Conservation (phyloP, 2,797 vertebrate genomes). For the Lateolabrax maculatus region DNA sequence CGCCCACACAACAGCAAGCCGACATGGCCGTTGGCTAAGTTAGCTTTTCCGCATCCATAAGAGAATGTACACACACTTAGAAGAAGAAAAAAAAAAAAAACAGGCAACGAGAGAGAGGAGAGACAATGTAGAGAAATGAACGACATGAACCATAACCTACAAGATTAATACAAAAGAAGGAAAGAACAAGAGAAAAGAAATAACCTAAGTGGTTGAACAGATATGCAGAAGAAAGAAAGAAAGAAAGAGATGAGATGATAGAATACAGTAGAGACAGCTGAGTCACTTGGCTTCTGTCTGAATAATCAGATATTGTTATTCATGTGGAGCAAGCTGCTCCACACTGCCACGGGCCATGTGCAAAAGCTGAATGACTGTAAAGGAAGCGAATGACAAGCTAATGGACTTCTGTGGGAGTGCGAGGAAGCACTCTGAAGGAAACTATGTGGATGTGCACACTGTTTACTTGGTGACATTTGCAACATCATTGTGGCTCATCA, state of each 20-base stretch:
- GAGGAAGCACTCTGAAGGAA: conserved; percentile 65
- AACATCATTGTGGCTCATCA: conserved; percentile 55
- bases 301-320: conserved; percentile 84
- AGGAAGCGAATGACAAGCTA: conserved; percentile 76
- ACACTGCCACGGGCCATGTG: conserved; percentile 76
- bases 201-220: conserved; percentile 29
- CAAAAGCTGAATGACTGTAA: conserved; percentile 81
- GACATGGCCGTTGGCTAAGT: conserved; percentile 73
- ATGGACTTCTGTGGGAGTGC: conserved; percentile 74
- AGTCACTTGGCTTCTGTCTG: conserved; percentile 79
- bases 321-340: conserved; percentile 77
- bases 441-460: conserved; percentile 49
- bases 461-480: conserved; percentile 73
- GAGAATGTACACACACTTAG: conserved; percentile 28
- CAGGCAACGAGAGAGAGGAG: neutral
- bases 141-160: conserved; percentile 38
- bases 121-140: conserved; percentile 19
- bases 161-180: conserved; percentile 39
- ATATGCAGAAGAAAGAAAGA: conserved; percentile 28
- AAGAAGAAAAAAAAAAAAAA: neutral
- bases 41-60: conserved; percentile 51
- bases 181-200: neutral
- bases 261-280: conserved; percentile 81
- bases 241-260: conserved; percentile 60
- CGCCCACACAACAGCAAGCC: conserved; percentile 67